Percentiles rank a stretch among this genome's conserved stretches.
These are phyloP conservation scores for Acanthornis magna DNA, from an alignment of 2,797 vertebrate genomes.

Conservation along the genomic window DNA sequence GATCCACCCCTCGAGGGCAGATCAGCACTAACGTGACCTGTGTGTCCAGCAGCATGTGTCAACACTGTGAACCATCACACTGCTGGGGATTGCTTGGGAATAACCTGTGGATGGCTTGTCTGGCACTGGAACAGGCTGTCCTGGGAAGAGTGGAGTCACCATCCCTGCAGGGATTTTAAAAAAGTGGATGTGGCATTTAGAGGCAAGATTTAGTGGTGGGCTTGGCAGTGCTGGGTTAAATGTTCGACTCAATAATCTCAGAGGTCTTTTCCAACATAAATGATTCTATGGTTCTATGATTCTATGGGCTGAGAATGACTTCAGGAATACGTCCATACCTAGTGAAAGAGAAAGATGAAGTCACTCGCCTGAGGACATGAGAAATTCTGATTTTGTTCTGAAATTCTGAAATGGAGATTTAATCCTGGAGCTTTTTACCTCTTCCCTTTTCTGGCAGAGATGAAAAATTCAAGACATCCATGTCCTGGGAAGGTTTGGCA, in stretches of 20 bases:
- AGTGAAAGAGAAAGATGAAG: not conserved
- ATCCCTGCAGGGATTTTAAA: not conserved
- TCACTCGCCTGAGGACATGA: not conserved
- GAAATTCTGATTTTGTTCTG: not conserved
- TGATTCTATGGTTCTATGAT: rapidly evolving
- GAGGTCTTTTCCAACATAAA: not conserved
- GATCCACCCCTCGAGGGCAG: not conserved
- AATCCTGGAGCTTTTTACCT: not conserved
- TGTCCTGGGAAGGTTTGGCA: not conserved
- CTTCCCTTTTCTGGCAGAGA: not conserved
- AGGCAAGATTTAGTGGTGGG: not conserved
- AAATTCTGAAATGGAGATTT: not conserved
- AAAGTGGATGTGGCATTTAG: not conserved
- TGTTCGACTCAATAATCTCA: not conserved
- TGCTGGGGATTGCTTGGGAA: not conserved
- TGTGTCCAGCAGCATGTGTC: not conserved
- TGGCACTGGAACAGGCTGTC: not conserved
- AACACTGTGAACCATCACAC: not conserved
- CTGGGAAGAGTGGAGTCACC: not conserved
- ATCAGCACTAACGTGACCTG: not conserved
- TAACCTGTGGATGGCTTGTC: not conserved
- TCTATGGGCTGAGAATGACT: not conserved
- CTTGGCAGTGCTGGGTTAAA: not conserved
- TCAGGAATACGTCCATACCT: not conserved
- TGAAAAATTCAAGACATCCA: not conserved